Base-by-base conservation (phyloP, 2,113 vertebrate genomes). In the Salvelinus fontinalis region DNA sequence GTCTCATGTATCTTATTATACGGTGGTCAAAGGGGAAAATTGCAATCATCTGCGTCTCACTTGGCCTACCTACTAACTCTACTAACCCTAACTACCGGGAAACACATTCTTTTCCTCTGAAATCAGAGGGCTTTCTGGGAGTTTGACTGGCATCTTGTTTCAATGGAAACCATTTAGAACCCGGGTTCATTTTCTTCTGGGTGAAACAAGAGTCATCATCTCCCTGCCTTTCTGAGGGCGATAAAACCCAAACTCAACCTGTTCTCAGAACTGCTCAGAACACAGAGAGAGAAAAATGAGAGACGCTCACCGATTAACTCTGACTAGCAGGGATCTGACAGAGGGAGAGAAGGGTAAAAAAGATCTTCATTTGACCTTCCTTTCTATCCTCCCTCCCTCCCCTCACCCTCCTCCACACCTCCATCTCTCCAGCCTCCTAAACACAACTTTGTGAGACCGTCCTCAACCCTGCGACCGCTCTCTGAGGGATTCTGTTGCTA, bases 11-110 rank as follows among this genome's bases (percentile, higher is more conserved):
- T 87, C 90, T 85, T 89, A 91, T 89, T 91, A 90, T 89, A 84
- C 79, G 70, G 81, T 88, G 89, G 88, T 88, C 89, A 85, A 77
- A 77, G 84, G 79, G 81, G 88, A 88, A 92, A 91, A 93, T 91
- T 91, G 83, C 90, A 90, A 90, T 93, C 89, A 93, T 93, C 88
- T 91, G 91, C 83, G 84, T 87, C 81, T 91, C 80, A 80, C 83
- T 89, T 82, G 85, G 70, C 79, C 78, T 75, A 74, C 86, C 77
- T 44, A 44, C 39, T 11, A 44, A 39, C 26, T 26, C 26, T 26
- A 26, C 26, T 26, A 26, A 31, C 39, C 39, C 39, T 44, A 44
- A 44, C 39, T 75, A 74, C 86, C 76, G 77, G 27, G 81, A 27
- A 75, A 89, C 79, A 90, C 78, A 84, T 86, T 77, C 85, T 87